Evolutionary conservation across 2,797 vertebrate species (phyloP).

Genomic region (Melanotaenia nigrans): DNA sequence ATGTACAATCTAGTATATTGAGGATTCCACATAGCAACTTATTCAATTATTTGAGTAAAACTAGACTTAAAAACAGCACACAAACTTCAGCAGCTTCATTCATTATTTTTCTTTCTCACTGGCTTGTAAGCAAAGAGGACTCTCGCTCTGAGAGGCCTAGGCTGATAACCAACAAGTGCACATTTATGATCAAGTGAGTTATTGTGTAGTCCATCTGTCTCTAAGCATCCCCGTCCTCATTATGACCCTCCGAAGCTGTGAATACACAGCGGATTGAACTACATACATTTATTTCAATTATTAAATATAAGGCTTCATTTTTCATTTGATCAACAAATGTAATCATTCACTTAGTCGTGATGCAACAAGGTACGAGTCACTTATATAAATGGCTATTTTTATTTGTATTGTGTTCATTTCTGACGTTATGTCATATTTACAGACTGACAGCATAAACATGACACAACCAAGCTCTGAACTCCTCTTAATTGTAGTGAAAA

Average conservation of each 20-base stretch:
- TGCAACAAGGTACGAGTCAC: neutral
- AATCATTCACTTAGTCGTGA: neutral
- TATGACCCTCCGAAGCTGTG: conserved; percentile 41
- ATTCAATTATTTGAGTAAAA: too few relatives aligned
- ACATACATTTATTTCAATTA: too few relatives aligned
- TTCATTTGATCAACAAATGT: neutral
- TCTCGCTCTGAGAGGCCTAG: neutral
- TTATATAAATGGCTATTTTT: neutral
- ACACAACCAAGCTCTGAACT: neutral
- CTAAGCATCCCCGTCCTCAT: conserved; percentile 51
- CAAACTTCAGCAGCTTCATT: neutral
- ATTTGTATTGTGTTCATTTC: neutral
- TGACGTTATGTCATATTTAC: neutral
- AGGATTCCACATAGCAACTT: too few relatives aligned
- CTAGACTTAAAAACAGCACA: too few relatives aligned
- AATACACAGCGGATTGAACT: conserved; percentile 45
- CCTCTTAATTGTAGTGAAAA: neutral
- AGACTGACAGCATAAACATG: neutral
- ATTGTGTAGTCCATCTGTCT: conserved; percentile 24
- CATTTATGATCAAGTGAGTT: conserved; percentile 5
- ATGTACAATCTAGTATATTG: neutral
- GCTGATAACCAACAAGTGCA: neutral
- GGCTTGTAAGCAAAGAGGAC: neutral
- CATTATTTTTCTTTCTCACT: neutral
- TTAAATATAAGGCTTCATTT: neutral